phyloP scores from a whole-genome alignment of 1,140 invertebrate genomes.

The Xylocopa sonorina region DNA sequence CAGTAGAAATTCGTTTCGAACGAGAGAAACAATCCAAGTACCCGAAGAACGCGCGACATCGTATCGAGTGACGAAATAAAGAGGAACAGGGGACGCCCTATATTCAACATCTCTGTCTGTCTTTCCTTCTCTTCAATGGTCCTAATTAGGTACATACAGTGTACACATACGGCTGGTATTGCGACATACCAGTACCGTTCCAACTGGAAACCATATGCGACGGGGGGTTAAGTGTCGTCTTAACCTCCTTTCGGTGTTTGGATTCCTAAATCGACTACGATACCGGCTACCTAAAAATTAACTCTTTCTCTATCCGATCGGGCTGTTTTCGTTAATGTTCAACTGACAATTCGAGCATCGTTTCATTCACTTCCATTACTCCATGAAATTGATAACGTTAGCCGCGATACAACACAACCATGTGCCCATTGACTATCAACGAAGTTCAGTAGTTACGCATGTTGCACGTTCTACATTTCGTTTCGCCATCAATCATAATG shows the following conservation, averaged over 20 bases:
- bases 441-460: background rate
- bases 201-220: constrained; percentile 55
- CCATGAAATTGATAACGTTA: background rate
- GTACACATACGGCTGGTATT: constrained; percentile 49
- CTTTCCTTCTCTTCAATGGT: constrained; percentile 51
- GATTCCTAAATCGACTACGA: constrained; percentile 42
- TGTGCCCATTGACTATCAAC: background rate
- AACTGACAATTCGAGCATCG: background rate
- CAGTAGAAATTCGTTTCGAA: constrained; percentile 9
- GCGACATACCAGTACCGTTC: constrained; percentile 54
- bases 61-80: constrained; percentile 34
- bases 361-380: background rate
- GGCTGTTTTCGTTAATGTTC: background rate
- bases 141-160: constrained; percentile 58
- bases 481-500: constrained; percentile 4
- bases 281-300: background rate
- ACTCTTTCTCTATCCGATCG: background rate
- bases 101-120: constrained; percentile 35
- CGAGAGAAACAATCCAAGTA: background rate
- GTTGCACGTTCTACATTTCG: background rate
- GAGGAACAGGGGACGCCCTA: constrained; percentile 37
- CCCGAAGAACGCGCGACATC: background rate
- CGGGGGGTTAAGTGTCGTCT: constrained; percentile 58
- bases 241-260: constrained; percentile 55
- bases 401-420: background rate